Evolutionary conservation across 1,140 invertebrate species (phyloP).

Genomic region (Zaprionus kolodkinae): DNA sequence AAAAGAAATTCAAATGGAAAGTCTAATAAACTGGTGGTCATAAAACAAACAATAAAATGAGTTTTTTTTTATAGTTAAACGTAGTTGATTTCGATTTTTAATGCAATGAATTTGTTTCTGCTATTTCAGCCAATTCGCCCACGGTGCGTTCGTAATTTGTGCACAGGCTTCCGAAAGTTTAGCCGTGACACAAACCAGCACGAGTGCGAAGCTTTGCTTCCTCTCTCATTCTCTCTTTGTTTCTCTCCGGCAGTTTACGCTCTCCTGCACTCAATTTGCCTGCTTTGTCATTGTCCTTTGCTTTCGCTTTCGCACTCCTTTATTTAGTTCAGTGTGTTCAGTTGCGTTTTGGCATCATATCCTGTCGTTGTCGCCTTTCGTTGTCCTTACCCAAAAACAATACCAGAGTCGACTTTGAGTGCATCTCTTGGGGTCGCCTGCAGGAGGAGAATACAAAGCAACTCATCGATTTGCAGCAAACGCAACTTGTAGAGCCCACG

Average conservation of each 20-base stretch:
- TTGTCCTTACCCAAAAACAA: slow-evolving; percentile 53
- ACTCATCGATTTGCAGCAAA: not conserved
- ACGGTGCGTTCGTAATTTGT: not conserved
- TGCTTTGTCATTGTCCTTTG: slow-evolving; percentile 72
- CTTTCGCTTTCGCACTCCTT: slow-evolving; percentile 79
- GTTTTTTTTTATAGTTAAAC: slow-evolving; percentile 20
- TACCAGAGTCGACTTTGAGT: slow-evolving; percentile 55
- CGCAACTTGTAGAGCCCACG: not conserved
- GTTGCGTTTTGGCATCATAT: slow-evolving; percentile 74
- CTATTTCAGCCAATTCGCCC: not conserved
- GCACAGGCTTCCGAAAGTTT: slow-evolving; percentile 33
- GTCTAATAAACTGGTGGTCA: slow-evolving; percentile 74
- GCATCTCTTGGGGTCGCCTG: slow-evolving; percentile 55
- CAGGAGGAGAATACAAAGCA: slow-evolving; percentile 18
- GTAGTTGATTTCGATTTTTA: too few species aligned
- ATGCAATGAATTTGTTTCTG: not conserved
- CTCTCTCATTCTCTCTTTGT: slow-evolving; percentile 26
- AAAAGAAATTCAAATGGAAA: slow-evolving; percentile 41
- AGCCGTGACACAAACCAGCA: slow-evolving; percentile 35
- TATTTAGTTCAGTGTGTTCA: slow-evolving; percentile 78
- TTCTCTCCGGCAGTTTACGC: slow-evolving; percentile 15
- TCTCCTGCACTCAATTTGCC: slow-evolving; percentile 44
- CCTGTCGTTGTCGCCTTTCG: slow-evolving; percentile 64
- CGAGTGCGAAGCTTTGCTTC: slow-evolving; percentile 32
- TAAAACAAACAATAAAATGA: slow-evolving; percentile 23